phyloP scores from a whole-genome alignment of 2,888 invertebrate species.

The Laspeyria flexula region DNA sequence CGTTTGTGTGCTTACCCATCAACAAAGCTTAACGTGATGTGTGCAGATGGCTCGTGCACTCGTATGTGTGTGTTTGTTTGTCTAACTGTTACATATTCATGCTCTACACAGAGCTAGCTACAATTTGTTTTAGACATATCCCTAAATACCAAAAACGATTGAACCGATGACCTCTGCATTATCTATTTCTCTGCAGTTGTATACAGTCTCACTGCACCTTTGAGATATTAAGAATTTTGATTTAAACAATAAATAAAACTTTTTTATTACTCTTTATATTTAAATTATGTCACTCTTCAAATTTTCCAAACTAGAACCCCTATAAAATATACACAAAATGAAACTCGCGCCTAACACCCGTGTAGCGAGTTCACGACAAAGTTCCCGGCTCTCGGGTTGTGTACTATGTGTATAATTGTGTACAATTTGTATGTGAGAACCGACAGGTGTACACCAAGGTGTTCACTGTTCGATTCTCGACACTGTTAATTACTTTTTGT shows the following conservation, averaged over 20 bases:
- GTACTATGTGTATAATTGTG: slow-evolving; percentile 29
- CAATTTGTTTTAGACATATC: neutral
- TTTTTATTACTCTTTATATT: too few relatives aligned
- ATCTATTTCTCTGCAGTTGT: too few relatives aligned
- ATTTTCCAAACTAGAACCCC: slow-evolving; percentile 6
- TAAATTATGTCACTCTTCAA: too few relatives aligned
- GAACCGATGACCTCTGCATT: too few relatives aligned
- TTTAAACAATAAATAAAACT: too few relatives aligned
- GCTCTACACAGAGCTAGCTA: neutral
- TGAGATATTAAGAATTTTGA: too few relatives aligned
- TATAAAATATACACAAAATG: slow-evolving; percentile 36
- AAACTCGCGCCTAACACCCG: slow-evolving; percentile 25
- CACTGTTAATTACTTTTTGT: slow-evolving; percentile 47
- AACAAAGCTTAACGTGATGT: slow-evolving; percentile 10
- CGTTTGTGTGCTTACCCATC: neutral
- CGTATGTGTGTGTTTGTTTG: neutral
- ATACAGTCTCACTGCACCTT: too few relatives aligned
- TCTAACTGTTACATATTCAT: neutral
- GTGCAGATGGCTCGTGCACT: neutral
- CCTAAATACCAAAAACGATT: too few relatives aligned
- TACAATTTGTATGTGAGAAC: slow-evolving; percentile 40
- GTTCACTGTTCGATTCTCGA: slow-evolving; percentile 48
- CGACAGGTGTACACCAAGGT: slow-evolving; percentile 41
- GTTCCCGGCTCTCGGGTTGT: slow-evolving; percentile 42
- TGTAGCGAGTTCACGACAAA: slow-evolving; percentile 32